Evolutionary conservation across 1,140 invertebrate species (phyloP).

Genomic region (Teleopsis dalmanni): DNA sequence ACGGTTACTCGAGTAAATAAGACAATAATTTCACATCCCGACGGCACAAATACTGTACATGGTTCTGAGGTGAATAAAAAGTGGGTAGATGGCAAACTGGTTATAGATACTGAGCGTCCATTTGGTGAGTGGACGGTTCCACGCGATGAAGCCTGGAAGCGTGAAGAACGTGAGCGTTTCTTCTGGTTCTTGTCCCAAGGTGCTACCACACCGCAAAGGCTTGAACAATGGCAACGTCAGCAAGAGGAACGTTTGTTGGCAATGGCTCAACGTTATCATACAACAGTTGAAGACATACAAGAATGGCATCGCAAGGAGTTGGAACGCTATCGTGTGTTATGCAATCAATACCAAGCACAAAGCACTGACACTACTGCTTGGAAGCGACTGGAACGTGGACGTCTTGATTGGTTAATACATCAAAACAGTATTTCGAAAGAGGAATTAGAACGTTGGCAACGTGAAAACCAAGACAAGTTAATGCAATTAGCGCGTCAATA

Average conservation of each 20-base stretch:
- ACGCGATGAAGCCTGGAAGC: conserved; percentile 35
- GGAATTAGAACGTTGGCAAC: conserved; percentile 38
- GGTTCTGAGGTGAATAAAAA: conserved; percentile 28
- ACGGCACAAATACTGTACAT: conserved; percentile 27
- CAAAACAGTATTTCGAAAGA: conserved; percentile 28
- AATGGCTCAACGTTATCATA: conserved; percentile 28
- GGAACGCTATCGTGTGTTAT: conserved; percentile 24
- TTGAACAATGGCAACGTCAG: conserved; percentile 36
- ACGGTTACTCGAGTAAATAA: conserved; percentile 25
- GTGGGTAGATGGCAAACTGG: conserved; percentile 32
- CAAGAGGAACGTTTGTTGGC: conserved; percentile 34
- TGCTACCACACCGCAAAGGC: conserved; percentile 18
- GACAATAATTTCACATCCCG: conserved; percentile 24
- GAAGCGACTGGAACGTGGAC: conserved; percentile 31
- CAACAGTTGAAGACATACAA: conserved; percentile 21
- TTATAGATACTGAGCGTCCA: conserved; percentile 25
- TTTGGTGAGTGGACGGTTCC: conserved; percentile 24
- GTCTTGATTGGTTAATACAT: conserved; percentile 36
- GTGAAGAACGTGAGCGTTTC: conserved; percentile 37
- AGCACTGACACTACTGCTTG: conserved; percentile 22
- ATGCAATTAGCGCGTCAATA: conserved; percentile 21
- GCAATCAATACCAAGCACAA: conserved; percentile 27
- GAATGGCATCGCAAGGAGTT: conserved; percentile 35
- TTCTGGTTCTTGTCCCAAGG: conserved; percentile 29
- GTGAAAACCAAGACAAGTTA: conserved; percentile 25